Base-by-base conservation (phyloP, 2,888 invertebrate species). In the Arenicola marina region DNA sequence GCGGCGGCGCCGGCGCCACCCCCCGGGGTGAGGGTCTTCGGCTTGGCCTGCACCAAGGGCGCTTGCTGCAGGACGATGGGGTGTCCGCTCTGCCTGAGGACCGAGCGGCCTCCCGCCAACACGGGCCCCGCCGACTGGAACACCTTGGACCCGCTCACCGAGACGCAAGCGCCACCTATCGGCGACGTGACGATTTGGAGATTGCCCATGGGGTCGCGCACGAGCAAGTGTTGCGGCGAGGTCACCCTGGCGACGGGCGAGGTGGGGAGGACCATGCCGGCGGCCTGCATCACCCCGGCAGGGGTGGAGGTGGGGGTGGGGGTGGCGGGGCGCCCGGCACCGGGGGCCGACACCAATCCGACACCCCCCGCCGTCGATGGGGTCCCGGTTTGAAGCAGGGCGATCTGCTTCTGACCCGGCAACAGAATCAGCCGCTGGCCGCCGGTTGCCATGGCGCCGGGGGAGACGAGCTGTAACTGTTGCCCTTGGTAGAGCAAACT, bases 161-260 rank as follows among this genome's bases (percentile, higher is more conserved):
- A n/a, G n/a, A n/a, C n/a, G n/a, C n/a, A n/a, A n/a, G n/a, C n/a
- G n/a, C n/a, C n/a, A n/a, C n/a, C n/a, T n/a, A n/a, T n/a, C n/a
- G n/a, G n/a, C n/a, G n/a, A n/a, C n/a, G n/a, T n/a, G 48, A 48
- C 26, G 18, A 48, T n/a, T 48, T 56, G 56, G 7, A 38, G 4
- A 11, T 56, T 56, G 29, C 56, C 56, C 7, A 7, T 38, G 4
- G 4, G 34, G 21, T 15, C 29, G 15, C 24, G 33, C 7, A 56
- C 24, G 15, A 56, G 7, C 21, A 56, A 11, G 7, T 24, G 53
- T 7, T 21, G 48, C 18, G 48, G 48, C 48, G 15, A 21, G 7
- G 18, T 21, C 11, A 21, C 28, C 24, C 38, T 11, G 15, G 48
- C 26, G 26, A n/a, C 18, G 24, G 18, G 11, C 24, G 15, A 21